Evolutionary conservation across 2,113 vertebrate genomes (phyloP).

Genomic region (Atrichornis clamosus): DNA sequence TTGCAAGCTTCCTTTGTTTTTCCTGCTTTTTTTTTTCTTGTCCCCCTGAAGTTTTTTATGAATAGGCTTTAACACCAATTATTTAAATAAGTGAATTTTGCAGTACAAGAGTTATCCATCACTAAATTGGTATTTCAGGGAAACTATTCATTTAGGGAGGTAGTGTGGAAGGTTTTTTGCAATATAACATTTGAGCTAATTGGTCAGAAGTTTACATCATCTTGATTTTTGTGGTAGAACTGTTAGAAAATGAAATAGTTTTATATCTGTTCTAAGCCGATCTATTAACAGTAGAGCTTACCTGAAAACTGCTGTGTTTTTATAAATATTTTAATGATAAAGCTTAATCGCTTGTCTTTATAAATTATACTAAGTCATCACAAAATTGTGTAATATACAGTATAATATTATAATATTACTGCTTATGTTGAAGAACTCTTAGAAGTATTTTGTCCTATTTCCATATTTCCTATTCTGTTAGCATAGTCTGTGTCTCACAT

Average conservation of each 20-base stretch:
- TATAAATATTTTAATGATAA: neutral
- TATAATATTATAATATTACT: neutral
- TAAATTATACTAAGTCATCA: neutral
- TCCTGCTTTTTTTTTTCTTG: neutral
- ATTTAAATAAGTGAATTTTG: neutral
- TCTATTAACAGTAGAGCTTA: neutral
- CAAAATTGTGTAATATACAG: neutral
- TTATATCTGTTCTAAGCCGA: neutral
- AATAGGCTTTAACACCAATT: neutral
- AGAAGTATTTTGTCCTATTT: neutral
- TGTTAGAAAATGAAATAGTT: neutral
- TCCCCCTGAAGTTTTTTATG: neutral
- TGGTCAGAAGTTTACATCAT: neutral
- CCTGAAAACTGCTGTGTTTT: neutral
- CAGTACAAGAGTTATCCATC: neutral
- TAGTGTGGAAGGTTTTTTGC: neutral
- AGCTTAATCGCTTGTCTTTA: neutral
- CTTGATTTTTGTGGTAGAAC: neutral
- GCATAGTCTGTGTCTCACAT: neutral
- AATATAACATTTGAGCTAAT: neutral
- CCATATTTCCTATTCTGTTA: neutral
- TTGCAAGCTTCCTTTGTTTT: neutral
- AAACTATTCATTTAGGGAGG: neutral
- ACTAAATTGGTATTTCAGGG: neutral
- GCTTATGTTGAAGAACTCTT: neutral